Percentiles rank a stretch among this genome's conserved stretches.
phyloP scores from a whole-genome alignment of 2,113 vertebrate species.

The Salvelinus sp. region DNA sequence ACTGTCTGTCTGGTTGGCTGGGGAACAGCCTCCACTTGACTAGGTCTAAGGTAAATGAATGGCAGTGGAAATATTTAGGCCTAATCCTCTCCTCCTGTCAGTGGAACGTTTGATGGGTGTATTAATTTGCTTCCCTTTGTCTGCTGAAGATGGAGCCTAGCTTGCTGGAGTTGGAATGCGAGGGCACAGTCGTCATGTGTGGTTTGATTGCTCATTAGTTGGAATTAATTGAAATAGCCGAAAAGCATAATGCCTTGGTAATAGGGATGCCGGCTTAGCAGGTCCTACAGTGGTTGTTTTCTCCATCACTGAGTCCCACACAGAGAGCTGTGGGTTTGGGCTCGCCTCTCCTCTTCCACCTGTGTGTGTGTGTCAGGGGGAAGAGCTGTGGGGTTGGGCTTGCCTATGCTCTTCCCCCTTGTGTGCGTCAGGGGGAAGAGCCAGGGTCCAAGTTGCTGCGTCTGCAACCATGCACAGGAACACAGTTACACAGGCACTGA shows the following conservation, averaged over 20 bases:
- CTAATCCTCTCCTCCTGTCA: not conserved
- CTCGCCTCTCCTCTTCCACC: too few relatives aligned
- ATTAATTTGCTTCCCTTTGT: not conserved
- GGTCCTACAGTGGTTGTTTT: not conserved
- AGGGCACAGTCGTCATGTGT: not conserved
- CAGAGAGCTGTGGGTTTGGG: not conserved
- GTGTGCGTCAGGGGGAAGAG: not conserved
- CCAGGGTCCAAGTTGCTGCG: constrained; percentile 7
- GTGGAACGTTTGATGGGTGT: not conserved
- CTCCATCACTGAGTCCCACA: not conserved
- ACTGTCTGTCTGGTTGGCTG: not conserved
- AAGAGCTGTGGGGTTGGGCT: not conserved
- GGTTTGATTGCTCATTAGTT: not conserved
- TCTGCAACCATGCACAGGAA: not conserved
- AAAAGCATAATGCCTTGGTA: not conserved
- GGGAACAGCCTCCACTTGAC: not conserved
- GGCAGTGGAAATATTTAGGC: not conserved
- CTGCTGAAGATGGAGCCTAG: not conserved
- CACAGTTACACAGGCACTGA: not conserved
- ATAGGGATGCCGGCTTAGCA: not conserved
- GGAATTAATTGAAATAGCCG: not conserved
- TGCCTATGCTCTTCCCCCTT: too few relatives aligned
- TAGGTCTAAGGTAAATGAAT: not conserved
- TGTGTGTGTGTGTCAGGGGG: not conserved
- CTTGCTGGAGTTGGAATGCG: not conserved